Conservation (phyloP, 2,113 vertebrate species). For the Gambusia holbrooki region DNA sequence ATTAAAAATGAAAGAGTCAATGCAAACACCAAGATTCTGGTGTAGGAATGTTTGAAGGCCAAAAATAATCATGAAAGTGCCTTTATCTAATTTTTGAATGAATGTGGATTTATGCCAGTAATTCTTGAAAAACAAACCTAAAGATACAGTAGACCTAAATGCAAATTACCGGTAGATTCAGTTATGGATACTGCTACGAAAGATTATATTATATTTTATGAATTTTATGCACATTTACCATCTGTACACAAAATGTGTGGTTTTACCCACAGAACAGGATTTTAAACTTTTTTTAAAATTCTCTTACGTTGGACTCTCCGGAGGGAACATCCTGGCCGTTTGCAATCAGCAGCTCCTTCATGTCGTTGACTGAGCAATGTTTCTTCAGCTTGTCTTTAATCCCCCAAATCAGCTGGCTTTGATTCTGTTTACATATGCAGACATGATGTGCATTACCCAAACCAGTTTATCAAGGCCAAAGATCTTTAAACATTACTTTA, state of each 20-base stretch:
- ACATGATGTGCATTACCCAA: background rate
- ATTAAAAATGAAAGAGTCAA: background rate
- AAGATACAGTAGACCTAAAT: background rate
- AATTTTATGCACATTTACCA: background rate
- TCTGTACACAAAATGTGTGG: too few species aligned
- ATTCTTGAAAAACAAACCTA: too few species aligned
- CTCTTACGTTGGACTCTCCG: conserved; percentile 92
- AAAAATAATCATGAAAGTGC: background rate
- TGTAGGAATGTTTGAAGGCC: background rate
- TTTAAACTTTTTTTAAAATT: background rate
- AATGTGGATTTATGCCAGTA: background rate
- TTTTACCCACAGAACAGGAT: background rate
- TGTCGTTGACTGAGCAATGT: conserved; percentile 88
- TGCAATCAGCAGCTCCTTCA: conserved; percentile 96
- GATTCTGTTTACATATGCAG: conserved; percentile 78
- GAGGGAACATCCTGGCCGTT: conserved; percentile 93
- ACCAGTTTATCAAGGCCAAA: background rate
- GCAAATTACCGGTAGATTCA: too few species aligned
- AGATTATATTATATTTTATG: background rate
- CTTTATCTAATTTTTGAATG: background rate
- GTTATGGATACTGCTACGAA: background rate
- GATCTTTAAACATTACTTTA: background rate
- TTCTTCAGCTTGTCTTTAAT: conserved; percentile 96
- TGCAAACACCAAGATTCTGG: background rate
- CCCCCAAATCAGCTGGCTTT: conserved; percentile 93